These are phyloP conservation scores for Numenius arquata DNA, from an alignment of 2,113 vertebrate genomes.

Conservation along the genomic window DNA sequence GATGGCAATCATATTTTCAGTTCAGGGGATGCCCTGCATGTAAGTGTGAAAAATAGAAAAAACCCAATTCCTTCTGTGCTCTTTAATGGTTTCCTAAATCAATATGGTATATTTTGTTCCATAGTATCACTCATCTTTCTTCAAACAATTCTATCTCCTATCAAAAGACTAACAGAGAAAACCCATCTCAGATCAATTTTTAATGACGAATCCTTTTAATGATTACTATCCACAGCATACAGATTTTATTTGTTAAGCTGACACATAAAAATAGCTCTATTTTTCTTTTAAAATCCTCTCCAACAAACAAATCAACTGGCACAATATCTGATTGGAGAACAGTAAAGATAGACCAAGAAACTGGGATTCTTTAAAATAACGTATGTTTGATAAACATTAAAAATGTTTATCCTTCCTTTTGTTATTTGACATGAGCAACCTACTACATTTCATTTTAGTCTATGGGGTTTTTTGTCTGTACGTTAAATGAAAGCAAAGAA, in stretches of 20 bases:
- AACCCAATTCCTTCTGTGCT: neutral
- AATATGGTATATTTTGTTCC: neutral
- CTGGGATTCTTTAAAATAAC: constrained; percentile 42
- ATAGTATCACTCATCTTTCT: constrained; percentile 27
- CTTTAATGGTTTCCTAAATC: constrained; percentile 37
- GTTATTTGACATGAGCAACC: constrained; percentile 3
- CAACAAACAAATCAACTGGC: constrained; percentile 4
- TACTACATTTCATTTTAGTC: constrained; percentile 37
- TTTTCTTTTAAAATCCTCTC: constrained; percentile 44
- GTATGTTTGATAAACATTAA: constrained; percentile 28
- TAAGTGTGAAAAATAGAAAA: constrained; percentile 10
- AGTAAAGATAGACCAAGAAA: constrained; percentile 35
- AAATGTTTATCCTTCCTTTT: no score
- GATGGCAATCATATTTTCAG: constrained; percentile 2
- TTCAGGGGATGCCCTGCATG: neutral
- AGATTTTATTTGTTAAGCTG: constrained; percentile 66
- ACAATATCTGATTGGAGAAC: constrained; percentile 43
- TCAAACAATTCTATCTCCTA: constrained; percentile 52
- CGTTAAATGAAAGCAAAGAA: constrained; percentile 55
- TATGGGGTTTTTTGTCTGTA: neutral
- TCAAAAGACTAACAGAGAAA: constrained; percentile 49
- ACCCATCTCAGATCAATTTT: constrained; percentile 51
- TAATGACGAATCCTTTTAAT: constrained; percentile 49
- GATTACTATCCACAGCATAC: constrained; percentile 4
- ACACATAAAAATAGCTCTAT: constrained; percentile 53